phyloP scores from a whole-genome alignment of 2,888 invertebrate species.

The Rhabditoides inermis region DNA sequence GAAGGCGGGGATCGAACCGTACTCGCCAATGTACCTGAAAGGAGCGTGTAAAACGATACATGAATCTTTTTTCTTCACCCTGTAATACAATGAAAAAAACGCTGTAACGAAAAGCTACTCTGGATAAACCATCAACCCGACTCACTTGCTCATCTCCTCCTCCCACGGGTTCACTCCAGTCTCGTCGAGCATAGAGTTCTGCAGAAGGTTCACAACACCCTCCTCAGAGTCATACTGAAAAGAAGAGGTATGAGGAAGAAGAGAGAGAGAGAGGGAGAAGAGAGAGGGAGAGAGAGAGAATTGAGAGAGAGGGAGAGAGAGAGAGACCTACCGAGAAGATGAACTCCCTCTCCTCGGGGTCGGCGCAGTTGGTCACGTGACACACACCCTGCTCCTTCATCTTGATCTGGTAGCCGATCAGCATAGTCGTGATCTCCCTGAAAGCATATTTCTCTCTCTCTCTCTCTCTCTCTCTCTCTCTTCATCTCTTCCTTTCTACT shows the following conservation, averaged over 20 bases:
- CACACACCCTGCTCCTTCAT: slow-evolving; percentile 23
- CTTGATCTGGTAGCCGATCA: slow-evolving; percentile 29
- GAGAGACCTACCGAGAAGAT: slow-evolving; percentile 15
- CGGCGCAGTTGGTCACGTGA: slow-evolving; percentile 23
- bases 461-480: slow-evolving; percentile 4
- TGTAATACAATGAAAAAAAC: no score
- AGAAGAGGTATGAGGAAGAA: neutral
- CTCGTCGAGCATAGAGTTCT: slow-evolving; percentile 16
- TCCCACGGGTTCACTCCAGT: slow-evolving; percentile 14
- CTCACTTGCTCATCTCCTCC: slow-evolving; percentile 15
- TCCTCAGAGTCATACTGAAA: slow-evolving; percentile 7
- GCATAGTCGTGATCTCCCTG: slow-evolving; percentile 18
- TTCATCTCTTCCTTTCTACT: slow-evolving; percentile 10
- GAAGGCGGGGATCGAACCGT: slow-evolving; percentile 25
- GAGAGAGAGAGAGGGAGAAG: neutral
- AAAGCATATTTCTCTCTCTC: neutral
- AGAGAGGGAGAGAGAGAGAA: neutral
- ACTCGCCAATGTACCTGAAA: slow-evolving; percentile 27
- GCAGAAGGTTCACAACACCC: neutral
- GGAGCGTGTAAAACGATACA: neutral
- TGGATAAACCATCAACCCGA: no score
- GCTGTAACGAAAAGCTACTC: no score
- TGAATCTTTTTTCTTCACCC: neutral
- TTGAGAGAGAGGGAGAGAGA: neutral
- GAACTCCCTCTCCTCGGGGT: slow-evolving; percentile 13